Conservation (phyloP, 2,797 vertebrate species). For the Natrix natrix region DNA sequence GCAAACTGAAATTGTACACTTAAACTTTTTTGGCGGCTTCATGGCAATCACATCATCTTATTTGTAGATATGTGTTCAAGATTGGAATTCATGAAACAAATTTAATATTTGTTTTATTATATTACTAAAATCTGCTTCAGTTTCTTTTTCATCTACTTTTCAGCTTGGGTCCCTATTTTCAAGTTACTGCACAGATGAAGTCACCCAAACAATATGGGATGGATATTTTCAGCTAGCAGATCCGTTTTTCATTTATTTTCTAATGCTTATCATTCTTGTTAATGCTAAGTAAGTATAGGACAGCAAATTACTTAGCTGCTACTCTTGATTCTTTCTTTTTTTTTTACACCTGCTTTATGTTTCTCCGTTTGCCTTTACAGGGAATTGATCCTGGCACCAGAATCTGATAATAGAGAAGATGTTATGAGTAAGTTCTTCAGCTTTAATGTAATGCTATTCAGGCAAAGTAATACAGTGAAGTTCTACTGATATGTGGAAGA, state of each 20-base stretch:
- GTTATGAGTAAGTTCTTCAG: conserved; percentile 85
- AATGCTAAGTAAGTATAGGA: conserved; percentile 89
- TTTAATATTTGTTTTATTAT: not conserved
- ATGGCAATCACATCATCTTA: not conserved
- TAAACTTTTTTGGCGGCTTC: not conserved
- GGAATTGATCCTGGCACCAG: conserved; percentile 86
- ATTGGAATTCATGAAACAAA: not conserved
- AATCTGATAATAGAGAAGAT: conserved; percentile 84
- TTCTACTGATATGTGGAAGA: not conserved
- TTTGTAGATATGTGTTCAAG: not conserved
- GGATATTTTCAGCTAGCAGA: conserved; percentile 93
- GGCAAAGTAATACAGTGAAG: not conserved
- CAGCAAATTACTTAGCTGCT: conserved; percentile 12
- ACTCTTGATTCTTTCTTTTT: conserved; percentile 11
- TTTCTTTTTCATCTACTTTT: conserved; percentile 48
- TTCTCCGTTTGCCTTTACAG: conserved; percentile 71
- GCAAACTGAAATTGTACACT: not conserved
- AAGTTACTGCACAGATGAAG: conserved; percentile 85
- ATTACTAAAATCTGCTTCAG: conserved; percentile 16
- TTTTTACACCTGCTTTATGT: conserved; percentile 49
- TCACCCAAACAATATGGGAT: conserved; percentile 93
- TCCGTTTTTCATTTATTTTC: conserved; percentile 96
- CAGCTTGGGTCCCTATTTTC: conserved; percentile 95
- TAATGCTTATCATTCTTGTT: conserved; percentile 98
- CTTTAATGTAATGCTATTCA: conserved; percentile 13